A percentile compares a stretch with the other conserved stretches of the same genome.
Evolutionary conservation across 2,888 invertebrate genomes (phyloP).

Genomic region (Drosophila monieri): DNA sequence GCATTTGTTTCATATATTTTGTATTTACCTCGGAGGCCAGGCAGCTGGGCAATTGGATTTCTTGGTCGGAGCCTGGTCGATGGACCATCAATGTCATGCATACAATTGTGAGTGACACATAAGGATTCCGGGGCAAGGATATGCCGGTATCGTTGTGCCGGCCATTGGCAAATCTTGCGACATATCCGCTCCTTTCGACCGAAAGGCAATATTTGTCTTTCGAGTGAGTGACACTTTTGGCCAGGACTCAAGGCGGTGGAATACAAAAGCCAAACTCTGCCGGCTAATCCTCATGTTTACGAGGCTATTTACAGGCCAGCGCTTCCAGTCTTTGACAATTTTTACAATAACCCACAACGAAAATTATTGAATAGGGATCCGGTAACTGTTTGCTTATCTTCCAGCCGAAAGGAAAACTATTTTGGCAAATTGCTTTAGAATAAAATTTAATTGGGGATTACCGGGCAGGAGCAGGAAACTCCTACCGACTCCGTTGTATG

Average conservation of each 20-base stretch:
- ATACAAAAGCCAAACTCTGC: constrained; percentile 70
- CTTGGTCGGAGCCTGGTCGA: constrained; percentile 26
- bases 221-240: constrained; percentile 69
- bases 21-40: constrained; percentile 65
- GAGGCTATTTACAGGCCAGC: constrained; percentile 74
- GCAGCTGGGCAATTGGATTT: constrained; percentile 79
- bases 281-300: constrained; percentile 80
- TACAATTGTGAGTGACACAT: constrained; percentile 78
- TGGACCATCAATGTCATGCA: constrained; percentile 73
- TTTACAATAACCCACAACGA: constrained; percentile 63
- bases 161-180: constrained; percentile 68
- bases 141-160: constrained; percentile 38
- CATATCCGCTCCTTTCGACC: constrained; percentile 78
- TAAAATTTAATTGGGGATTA: constrained; percentile 82
- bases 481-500: constrained; percentile 9
- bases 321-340: constrained; percentile 61
- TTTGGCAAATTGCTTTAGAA: constrained; percentile 80
- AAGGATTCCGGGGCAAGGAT: constrained; percentile 67
- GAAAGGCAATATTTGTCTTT: constrained; percentile 71
- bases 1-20: constrained; percentile 62
- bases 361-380: constrained; percentile 53
- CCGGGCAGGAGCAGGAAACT: constrained; percentile 34
- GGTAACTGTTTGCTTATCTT: constrained; percentile 70
- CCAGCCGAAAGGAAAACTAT: constrained; percentile 65
- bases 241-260: constrained; percentile 52